phyloP scores from a whole-genome alignment of 2,113 vertebrate genomes.

The Spea bombifrons region DNA sequence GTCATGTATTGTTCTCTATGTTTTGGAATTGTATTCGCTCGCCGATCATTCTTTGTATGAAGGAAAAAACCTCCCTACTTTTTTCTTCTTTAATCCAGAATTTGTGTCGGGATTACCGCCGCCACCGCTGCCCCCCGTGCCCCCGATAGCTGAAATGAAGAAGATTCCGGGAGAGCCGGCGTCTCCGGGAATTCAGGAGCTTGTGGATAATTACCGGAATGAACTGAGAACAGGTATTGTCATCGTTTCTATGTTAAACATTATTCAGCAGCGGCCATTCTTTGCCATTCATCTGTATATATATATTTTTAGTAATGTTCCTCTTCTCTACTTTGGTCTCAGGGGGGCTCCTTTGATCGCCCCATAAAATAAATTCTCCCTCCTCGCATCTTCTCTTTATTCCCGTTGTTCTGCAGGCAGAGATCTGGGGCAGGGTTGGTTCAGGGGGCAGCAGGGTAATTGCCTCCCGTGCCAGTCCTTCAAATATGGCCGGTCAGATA shows the following conservation, averaged over 20 bases:
- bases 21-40: not conserved
- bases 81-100: slow-evolving; percentile 16
- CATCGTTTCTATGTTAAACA: not conserved
- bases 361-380: too few species aligned
- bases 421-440: too few species aligned
- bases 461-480: too few species aligned
- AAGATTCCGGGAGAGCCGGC: slow-evolving; percentile 34
- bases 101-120: slow-evolving; percentile 46
- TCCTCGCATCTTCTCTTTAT: too few species aligned
- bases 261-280: too few species aligned
- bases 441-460: too few species aligned
- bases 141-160: slow-evolving; percentile 53
- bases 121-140: slow-evolving; percentile 45
- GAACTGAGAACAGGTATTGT: slow-evolving; percentile 48
- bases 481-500: too few species aligned
- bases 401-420: too few species aligned
- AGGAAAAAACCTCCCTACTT: not conserved
- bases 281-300: not conserved
- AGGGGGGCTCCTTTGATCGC: not conserved
- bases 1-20: not conserved
- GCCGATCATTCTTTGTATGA: not conserved
- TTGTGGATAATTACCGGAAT: slow-evolving; percentile 37
- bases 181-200: slow-evolving; percentile 36
- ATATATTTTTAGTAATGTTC: not conserved
- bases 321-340: not conserved